Conservation (phyloP, 2,888 invertebrate genomes). For the Acrobasis suavella region DNA sequence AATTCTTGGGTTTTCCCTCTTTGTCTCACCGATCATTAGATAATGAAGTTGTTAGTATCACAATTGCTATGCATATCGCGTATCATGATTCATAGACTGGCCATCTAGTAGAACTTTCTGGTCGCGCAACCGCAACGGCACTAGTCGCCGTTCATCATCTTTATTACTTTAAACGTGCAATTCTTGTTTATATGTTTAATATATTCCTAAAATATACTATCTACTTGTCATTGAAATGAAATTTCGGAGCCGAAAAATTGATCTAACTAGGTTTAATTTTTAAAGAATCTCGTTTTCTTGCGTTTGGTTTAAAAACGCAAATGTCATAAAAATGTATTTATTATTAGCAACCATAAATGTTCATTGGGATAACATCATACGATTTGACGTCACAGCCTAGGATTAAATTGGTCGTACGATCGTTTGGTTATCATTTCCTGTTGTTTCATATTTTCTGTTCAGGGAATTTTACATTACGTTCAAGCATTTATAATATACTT, state of each 20-base stretch:
- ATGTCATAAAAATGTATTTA: not conserved
- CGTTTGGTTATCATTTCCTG: constrained; percentile 15
- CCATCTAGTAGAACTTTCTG: constrained; percentile 1
- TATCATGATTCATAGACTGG: constrained; percentile 6
- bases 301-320: not conserved
- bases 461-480: not conserved
- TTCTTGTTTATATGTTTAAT: no score
- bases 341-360: not conserved
- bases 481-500: no score
- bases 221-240: no score
- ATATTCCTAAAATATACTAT: no score
- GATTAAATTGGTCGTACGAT: constrained; percentile 16
- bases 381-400: constrained; percentile 3
- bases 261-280: no score
- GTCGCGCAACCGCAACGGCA: constrained; percentile 2
- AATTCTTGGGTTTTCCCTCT: constrained; percentile 21
- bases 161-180: no score
- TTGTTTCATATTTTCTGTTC: constrained; percentile 9
- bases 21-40: constrained; percentile 19
- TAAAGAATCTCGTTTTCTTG: not conserved
- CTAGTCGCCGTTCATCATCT: not conserved
- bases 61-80: constrained; percentile 1
- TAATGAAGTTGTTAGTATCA: not conserved
- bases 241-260: no score
- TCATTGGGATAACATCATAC: not conserved